Evolutionary conservation across 2,888 invertebrate species (phyloP).

Genomic region (Eretmocerus hayati): DNA sequence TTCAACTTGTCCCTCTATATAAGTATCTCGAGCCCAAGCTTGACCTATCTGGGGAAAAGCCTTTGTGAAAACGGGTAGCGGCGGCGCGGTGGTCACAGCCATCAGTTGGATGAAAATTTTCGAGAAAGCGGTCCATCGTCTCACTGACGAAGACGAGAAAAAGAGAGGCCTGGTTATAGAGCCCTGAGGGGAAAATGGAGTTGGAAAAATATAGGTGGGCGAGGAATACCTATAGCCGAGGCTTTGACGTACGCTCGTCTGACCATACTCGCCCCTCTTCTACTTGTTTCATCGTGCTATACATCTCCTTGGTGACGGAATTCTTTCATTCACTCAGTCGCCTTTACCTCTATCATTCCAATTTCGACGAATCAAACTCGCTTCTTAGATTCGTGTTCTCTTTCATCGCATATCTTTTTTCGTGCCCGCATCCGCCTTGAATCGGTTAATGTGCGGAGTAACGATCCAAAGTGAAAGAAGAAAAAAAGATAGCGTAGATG

Average conservation of each 20-base stretch:
- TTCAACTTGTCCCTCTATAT: background rate
- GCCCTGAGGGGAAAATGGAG: too few relatives aligned
- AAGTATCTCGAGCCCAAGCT: background rate
- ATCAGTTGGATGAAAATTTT: conserved; percentile 6
- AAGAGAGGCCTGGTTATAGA: background rate
- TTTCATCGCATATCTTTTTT: too few relatives aligned
- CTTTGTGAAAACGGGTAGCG: background rate
- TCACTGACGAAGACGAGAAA: background rate
- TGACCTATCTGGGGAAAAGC: background rate
- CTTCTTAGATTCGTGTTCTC: too few relatives aligned
- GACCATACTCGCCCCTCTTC: conserved; percentile 3
- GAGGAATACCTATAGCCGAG: too few relatives aligned
- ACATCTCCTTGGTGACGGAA: conserved; percentile 8
- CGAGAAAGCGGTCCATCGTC: conserved; percentile 4
- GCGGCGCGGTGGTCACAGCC: background rate
- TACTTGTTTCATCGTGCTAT: conserved; percentile 6
- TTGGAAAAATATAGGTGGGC: too few relatives aligned
- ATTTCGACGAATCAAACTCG: too few relatives aligned
- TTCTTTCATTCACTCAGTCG: conserved; percentile 4
- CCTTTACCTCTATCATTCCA: background rate
- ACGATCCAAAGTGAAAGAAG: conserved; percentile 5
- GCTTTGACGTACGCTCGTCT: background rate
- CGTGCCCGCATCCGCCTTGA: too few relatives aligned
- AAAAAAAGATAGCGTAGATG: background rate
- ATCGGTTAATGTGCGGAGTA: background rate